Percentiles rank a stretch among this genome's conserved stretches.
phyloP scores from a whole-genome alignment of 2,797 vertebrate genomes.

The Aphelocoma californica region DNA sequence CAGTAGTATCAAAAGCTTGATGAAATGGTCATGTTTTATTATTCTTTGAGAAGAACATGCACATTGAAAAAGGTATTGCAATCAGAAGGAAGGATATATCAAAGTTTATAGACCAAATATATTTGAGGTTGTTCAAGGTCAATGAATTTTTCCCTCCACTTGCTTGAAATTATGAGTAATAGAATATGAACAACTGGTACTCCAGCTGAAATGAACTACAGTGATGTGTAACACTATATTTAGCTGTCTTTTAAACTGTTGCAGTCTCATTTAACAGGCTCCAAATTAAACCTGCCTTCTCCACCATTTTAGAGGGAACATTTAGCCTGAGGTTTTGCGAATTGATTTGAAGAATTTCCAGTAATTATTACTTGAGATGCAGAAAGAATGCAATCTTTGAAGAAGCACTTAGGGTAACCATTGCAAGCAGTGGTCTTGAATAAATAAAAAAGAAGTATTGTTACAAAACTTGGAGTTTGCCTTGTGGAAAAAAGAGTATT shows the following conservation, averaged over 20 bases:
- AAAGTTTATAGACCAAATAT: constrained; percentile 71
- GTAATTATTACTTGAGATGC: background rate
- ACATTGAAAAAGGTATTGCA: constrained; percentile 31
- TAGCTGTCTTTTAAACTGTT: constrained; percentile 29
- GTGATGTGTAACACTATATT: constrained; percentile 34
- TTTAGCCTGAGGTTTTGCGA: background rate
- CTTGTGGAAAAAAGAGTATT: background rate
- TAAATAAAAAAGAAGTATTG: background rate
- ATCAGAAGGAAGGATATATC: constrained; percentile 53
- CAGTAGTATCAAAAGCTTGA: constrained; percentile 25
- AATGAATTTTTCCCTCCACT: constrained; percentile 39
- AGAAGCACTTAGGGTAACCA: background rate
- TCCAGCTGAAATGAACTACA: constrained; percentile 59
- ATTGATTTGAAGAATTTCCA: background rate
- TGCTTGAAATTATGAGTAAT: constrained; percentile 56
- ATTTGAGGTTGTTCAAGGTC: constrained; percentile 75
- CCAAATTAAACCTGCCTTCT: constrained; percentile 1
- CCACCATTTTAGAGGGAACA: background rate
- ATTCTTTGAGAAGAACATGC: constrained; percentile 32
- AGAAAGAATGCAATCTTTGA: background rate
- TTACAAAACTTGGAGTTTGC: background rate
- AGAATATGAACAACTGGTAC: constrained; percentile 29
- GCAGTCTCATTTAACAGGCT: constrained; percentile 23
- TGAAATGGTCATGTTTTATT: constrained; percentile 53
- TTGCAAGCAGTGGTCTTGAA: background rate